Evolutionary conservation across 2,113 vertebrate species (phyloP), one percentile per base, ranked within the genome.

Genomic region (Onychorhynchus coronatus): DNA sequence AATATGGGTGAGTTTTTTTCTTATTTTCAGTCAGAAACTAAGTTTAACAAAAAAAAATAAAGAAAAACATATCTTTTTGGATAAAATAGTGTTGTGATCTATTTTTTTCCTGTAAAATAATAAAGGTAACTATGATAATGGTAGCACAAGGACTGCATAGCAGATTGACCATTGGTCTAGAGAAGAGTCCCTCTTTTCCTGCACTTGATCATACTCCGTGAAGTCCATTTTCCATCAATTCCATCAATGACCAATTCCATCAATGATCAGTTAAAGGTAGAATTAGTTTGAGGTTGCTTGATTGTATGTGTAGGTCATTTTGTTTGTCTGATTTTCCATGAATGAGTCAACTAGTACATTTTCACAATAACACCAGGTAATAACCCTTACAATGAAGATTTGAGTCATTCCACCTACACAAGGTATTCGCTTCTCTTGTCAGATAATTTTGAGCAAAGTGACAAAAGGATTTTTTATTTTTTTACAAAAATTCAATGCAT

Each of bases 321-420:
- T 71, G 11, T 94, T 96, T 91, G 20, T 83, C 55, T 90, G 50
- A 70, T 47, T 83, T 70, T 66, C 56, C 85, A 1, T 86, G 82
- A 97, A 95, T 95, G 85, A 96, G 82, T 86, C 95, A 94, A 88
- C 47, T 74, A 0, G 6, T 49, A 55, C 46, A 20, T 88, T 93
- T 95, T 83, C 75, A 86, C 30, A 74, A 55, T 74, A 66, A 61
- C 50, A 91, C 85, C 75, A 74, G 42, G n/a, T 88, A 93, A 80
- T 42, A 77, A 67, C 11, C 7, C 12, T 66, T 80, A 76, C 42
- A 90, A 37, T n/a, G 82, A 56, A 65, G 31, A 79, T 33, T 84
- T 96, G 84, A 92, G 79, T 89, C 95, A 94, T 85, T 88, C 88
- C 76, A 95, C 88, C 84, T 88, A 94, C 91, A 37, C 41, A 76